phyloP scores from a whole-genome alignment of 2,888 invertebrate genomes.

The Lasioglossum zephyrum region DNA sequence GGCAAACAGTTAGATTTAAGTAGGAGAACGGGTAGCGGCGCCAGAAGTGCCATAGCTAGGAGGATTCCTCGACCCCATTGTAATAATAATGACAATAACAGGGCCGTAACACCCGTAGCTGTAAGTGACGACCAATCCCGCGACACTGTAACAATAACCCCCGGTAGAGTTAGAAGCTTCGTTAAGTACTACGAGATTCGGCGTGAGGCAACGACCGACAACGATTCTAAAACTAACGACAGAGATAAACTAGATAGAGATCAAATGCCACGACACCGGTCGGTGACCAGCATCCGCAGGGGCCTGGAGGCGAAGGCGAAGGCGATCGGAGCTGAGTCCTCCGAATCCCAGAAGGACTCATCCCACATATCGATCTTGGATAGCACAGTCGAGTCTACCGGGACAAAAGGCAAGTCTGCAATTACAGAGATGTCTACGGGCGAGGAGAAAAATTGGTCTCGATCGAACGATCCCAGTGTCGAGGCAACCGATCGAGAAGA shows the following conservation, averaged over 20 bases:
- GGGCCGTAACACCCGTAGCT: constrained; percentile 79
- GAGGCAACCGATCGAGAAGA: neutral
- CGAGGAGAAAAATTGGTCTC: neutral
- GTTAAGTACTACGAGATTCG: constrained; percentile 81
- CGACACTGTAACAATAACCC: constrained; percentile 77
- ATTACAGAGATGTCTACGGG: neutral
- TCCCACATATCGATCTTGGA: neutral
- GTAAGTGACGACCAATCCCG: constrained; percentile 81
- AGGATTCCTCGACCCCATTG: constrained; percentile 69
- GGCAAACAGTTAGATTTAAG: constrained; percentile 38
- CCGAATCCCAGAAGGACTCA: constrained; percentile 12
- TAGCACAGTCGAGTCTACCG: neutral
- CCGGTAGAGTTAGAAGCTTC: constrained; percentile 82
- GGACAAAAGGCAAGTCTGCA: neutral
- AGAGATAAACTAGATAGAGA: constrained; percentile 64
- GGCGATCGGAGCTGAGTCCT: constrained; percentile 18
- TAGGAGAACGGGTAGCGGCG: constrained; percentile 64
- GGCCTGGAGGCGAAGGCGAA: constrained; percentile 54
- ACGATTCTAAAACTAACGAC: constrained; percentile 75
- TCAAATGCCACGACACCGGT: constrained; percentile 34
- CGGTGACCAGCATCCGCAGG: constrained; percentile 49
- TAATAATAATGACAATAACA: constrained; percentile 82
- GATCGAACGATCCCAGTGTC: neutral
- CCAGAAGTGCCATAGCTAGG: constrained; percentile 81
- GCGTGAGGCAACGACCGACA: constrained; percentile 66